A percentile compares a stretch with the other conserved stretches of the same genome.
Evolutionary conservation across 2,113 vertebrate genomes (phyloP).

Genomic region (Bos javanicus): DNA sequence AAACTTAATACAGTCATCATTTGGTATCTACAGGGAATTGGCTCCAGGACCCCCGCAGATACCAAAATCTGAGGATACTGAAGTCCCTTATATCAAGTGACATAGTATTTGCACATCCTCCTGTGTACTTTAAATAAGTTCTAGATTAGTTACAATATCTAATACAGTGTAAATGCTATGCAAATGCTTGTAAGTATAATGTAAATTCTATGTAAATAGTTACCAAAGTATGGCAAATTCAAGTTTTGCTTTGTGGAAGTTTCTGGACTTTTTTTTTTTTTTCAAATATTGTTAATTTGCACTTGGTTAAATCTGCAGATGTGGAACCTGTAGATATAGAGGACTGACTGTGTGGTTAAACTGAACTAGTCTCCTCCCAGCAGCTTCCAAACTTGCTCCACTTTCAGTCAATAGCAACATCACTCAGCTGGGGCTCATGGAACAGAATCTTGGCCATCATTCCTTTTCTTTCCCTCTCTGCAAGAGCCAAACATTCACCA

Average conservation of each 20-base stretch:
- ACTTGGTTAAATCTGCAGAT: background rate
- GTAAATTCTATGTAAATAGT: background rate
- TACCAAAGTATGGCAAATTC: background rate
- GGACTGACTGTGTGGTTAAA: background rate
- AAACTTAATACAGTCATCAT: background rate
- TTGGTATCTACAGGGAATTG: background rate
- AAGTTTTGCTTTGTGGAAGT: background rate
- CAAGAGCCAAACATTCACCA: background rate
- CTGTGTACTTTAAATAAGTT: background rate
- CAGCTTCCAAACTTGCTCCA: background rate
- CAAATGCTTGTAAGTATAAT: background rate
- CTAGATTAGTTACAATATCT: background rate
- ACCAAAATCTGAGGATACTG: background rate
- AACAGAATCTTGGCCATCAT: background rate
- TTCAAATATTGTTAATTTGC: background rate
- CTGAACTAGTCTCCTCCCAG: background rate
- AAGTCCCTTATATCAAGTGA: background rate
- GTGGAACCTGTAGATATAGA: background rate
- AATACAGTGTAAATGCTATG: background rate
- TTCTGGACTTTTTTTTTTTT: background rate
- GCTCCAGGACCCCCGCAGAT: background rate
- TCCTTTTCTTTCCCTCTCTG: background rate
- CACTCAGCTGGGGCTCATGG: background rate
- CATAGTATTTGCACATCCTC: background rate
- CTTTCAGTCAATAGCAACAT: background rate